phyloP scores from a whole-genome alignment of 2,888 invertebrate genomes.

The Dinocampus coccinellae region DNA sequence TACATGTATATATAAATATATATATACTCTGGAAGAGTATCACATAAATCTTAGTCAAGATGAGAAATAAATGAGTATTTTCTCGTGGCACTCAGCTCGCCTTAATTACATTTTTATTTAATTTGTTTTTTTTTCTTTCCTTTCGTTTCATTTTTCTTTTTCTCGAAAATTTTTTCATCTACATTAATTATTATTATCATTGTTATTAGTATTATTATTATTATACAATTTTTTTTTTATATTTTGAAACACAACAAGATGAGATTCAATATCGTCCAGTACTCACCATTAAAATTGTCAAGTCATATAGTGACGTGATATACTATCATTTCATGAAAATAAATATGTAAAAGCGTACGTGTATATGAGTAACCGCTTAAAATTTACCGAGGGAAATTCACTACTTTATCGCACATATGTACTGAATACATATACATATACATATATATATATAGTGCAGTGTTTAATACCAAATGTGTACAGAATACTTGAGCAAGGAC shows the following conservation, averaged over 20 bases:
- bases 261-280: slow-evolving; percentile 33
- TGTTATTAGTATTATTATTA: no score
- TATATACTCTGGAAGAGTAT: slow-evolving; percentile 29
- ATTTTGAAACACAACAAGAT: no score
- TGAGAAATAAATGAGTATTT: slow-evolving; percentile 13
- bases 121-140: not conserved
- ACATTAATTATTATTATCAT: no score
- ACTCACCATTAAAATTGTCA: slow-evolving; percentile 63
- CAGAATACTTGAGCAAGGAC: slow-evolving; percentile 12
- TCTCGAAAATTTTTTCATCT: no score
- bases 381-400: not conserved
- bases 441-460: not conserved
- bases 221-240: no score
- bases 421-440: not conserved
- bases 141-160: slow-evolving; percentile 4
- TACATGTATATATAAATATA: slow-evolving; percentile 11
- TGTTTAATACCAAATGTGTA: not conserved
- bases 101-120: slow-evolving; percentile 29
- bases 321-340: slow-evolving; percentile 31
- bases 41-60: slow-evolving; percentile 53
- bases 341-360: slow-evolving; percentile 31
- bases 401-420: slow-evolving; percentile 11
- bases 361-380: slow-evolving; percentile 29
- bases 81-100: slow-evolving; percentile 25
- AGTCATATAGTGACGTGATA: slow-evolving; percentile 62